phyloP scores from a whole-genome alignment of 2,113 vertebrate species.

The Fregetta grallaria region DNA sequence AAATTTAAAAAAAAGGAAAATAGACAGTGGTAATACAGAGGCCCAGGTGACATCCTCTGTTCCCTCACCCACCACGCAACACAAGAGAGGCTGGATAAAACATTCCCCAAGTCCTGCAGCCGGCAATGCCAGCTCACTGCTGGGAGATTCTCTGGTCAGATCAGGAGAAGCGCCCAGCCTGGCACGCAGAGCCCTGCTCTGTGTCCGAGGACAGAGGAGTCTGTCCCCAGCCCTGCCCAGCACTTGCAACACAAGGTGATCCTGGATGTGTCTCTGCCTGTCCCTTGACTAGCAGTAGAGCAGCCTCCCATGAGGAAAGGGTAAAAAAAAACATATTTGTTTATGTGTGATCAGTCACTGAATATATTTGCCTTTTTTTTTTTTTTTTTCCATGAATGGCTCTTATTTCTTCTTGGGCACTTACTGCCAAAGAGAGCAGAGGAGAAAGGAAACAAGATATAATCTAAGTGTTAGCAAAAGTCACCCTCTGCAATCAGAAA shows the following conservation, averaged over 20 bases:
- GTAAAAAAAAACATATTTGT: background rate
- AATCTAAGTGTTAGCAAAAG: background rate
- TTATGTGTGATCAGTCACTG: background rate
- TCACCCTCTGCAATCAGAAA: background rate
- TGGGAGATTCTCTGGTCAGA: background rate
- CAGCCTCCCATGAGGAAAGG: background rate
- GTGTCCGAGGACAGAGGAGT: background rate
- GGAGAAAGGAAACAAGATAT: background rate
- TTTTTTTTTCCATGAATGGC: background rate
- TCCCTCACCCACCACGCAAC: background rate
- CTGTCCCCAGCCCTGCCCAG: background rate
- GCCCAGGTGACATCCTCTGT: background rate
- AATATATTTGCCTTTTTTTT: background rate
- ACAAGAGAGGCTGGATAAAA: background rate
- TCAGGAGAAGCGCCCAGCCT: background rate
- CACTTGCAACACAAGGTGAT: background rate
- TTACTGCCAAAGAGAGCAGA: background rate
- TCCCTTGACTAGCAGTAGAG: background rate
- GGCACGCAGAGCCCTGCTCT: background rate
- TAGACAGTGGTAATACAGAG: background rate
- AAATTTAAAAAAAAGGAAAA: background rate
- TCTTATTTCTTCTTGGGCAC: background rate
- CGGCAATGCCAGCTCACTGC: rapidly evolving
- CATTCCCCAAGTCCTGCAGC: background rate
- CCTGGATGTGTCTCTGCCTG: background rate